These are phyloP conservation scores for Isichthys henryi DNA, from an alignment of 2,113 vertebrate genomes.

Conservation along the genomic window DNA sequence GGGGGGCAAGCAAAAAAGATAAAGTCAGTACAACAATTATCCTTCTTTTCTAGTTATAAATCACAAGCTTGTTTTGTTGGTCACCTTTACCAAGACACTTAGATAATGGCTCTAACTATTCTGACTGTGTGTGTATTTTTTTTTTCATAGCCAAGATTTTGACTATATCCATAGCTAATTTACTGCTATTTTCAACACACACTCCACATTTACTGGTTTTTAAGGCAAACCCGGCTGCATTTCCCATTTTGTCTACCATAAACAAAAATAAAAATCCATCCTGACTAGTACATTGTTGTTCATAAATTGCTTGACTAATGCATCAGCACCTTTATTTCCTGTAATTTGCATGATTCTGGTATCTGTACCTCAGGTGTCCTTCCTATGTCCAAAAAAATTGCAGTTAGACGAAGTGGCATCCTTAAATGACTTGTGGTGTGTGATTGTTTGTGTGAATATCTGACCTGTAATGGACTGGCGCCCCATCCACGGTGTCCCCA, in stretches of 20 bases:
- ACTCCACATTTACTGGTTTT: background rate
- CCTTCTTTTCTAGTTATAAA: slow-evolving; percentile 87
- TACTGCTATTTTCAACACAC: background rate
- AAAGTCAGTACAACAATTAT: slow-evolving; percentile 87
- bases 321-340: background rate
- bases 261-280: background rate
- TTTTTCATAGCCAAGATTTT: background rate
- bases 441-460: background rate
- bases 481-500: background rate
- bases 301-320: background rate
- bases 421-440: background rate
- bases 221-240: background rate
- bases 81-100: slow-evolving; percentile 79
- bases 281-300: background rate
- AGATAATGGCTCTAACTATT: slow-evolving; percentile 64
- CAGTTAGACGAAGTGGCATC: background rate
- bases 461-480: background rate
- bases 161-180: background rate
- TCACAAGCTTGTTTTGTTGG: slow-evolving; percentile 70
- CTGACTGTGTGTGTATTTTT: background rate
- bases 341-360: background rate
- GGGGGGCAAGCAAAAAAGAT: slow-evolving; percentile 77
- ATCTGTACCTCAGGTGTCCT: background rate
- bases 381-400: background rate
- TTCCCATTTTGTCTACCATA: background rate